Base-by-base conservation (phyloP, 2,113 vertebrate species). In the Urocynchramus pylzowi region DNA sequence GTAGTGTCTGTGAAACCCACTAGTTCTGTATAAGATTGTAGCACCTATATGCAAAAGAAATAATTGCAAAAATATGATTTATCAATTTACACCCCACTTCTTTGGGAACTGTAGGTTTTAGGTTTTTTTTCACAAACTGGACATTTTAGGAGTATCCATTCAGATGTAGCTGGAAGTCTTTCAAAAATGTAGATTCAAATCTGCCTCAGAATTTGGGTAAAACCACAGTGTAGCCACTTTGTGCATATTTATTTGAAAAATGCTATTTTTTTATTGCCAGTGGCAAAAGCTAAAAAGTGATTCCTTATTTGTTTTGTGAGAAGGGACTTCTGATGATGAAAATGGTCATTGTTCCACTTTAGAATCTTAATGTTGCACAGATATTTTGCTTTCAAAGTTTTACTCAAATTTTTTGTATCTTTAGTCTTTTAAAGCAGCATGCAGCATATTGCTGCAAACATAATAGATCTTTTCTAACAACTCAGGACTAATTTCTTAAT, bases 171-270 rank as follows among this genome's bases (percentile, higher is more conserved):
- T 97, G 90, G 96, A 97, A 94, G 13, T 16, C 42, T 50, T 73
- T 97, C 64, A 97, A 93, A 96, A 94, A 97, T 92, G 94, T 90
- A 74, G 64, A 77, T 94, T 94, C 49, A 80, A 93, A 95, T 93
- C 82, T 91, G 59, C 83, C 59, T 60, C 50, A 85, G 70, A 93
- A 86, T 93, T 93, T 90, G 69, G 44, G 76, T 90, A 56, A 60
- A 88, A 90, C 89, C 50, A 57, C 57, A 94, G 76, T 37, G 14
- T 92, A 74, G 78, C 90, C 78, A 82, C 92, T 90, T 93, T 83
- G 50, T 89, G 93, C 83, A 74, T 70, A 88, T 78, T 90, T 77
- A 59, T 84, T 84, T 84, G 59, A 97, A 96, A 94, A 89, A 89
- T 89, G 90, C 52, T 57, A 9, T 64, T 86, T 74, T 85, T 93